Base-by-base conservation (phyloP, 2,888 invertebrate genomes). In the Deilephila elpenor region DNA sequence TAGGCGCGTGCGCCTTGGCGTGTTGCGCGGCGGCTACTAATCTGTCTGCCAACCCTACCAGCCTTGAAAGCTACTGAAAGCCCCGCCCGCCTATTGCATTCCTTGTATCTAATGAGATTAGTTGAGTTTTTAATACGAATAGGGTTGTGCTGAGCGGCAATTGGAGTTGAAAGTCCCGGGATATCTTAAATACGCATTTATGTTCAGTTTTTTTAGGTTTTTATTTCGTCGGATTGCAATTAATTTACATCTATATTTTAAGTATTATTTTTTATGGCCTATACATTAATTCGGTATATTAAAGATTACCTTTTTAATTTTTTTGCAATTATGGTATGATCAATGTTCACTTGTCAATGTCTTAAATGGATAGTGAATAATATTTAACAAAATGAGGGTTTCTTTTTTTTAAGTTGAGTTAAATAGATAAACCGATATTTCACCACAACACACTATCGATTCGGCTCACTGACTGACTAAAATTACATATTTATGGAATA, bases 11-110 rank as follows among this genome's bases (percentile, higher is more conserved):
- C 93, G 92, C 89, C 82, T 83, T 80, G 79, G 79, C 77, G 76
- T 80, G 83, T 80, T 81, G 88, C 90, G 86, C 91, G 88, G 82
- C 86, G 85, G 82, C 86, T 85, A 93, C 94, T 93, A 84, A 84
- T 78, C 78, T 72, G 67, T 75, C 81, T 81, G 80, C 79, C 79
- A 78, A 83, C 82, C 83, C 80, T 80, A 79, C 86, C 81, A 90
- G 86, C 92, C 93, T 91, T 90, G 92, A 91, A 92, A 89, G 89
- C 90, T 93, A 86, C 89, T 90, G 91, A 90, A 91, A 91, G 90
- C 88, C 86, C 85, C 86, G 82, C 85, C 87, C 86, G 87, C 86
- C 86, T 86, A 37, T 61, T 62, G 74, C 75, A 77, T 75, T 76
- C 75, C 75, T 77, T 59, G 72, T 74, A 76, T 75, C 75, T 78